Conservation (phyloP, 2,113 vertebrate genomes). For the Xenotilapia leptura region DNA sequence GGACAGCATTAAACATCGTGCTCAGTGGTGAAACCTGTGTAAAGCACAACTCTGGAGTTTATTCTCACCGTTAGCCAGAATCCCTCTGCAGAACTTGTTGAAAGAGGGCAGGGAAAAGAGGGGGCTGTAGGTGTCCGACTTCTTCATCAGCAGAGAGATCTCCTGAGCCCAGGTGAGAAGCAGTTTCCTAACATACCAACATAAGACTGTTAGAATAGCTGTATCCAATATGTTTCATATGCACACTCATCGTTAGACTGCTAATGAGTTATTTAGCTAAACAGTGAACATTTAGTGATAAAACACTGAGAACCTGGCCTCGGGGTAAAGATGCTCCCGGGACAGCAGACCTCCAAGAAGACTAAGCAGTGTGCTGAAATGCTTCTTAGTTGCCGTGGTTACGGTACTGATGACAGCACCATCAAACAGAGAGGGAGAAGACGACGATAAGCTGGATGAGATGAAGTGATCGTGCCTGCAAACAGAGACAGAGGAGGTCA, state of each 20-base stretch:
- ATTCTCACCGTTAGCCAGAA: conserved; percentile 87
- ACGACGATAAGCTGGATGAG: conserved; percentile 96
- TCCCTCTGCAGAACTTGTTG: conserved; percentile 92
- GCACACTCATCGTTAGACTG: not conserved
- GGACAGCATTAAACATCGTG: not conserved
- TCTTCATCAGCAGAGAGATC: conserved; percentile 91
- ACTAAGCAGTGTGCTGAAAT: conserved; percentile 90
- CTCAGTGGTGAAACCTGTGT: not conserved
- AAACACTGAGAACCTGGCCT: conserved; percentile 76
- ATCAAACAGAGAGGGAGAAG: conserved; percentile 93
- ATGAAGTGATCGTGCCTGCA: conserved; percentile 95
- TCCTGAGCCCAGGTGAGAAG: conserved; percentile 95
- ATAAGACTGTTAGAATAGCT: not conserved
- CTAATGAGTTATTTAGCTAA: not conserved
- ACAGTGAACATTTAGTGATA: not conserved
- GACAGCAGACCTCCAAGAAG: conserved; percentile 85
- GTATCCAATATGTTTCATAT: not conserved
- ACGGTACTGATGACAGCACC: conserved; percentile 98
- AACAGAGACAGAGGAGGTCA: not conserved
- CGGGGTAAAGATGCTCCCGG: conserved; percentile 86
- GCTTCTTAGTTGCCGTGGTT: conserved; percentile 97
- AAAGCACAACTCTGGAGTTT: not conserved
- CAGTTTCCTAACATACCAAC: conserved; percentile 75
- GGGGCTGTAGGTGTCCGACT: conserved; percentile 90
- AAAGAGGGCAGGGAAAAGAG: conserved; percentile 93